Base-by-base conservation (phyloP, 2,113 vertebrate genomes). In the Gasterosteus nipponicus region DNA sequence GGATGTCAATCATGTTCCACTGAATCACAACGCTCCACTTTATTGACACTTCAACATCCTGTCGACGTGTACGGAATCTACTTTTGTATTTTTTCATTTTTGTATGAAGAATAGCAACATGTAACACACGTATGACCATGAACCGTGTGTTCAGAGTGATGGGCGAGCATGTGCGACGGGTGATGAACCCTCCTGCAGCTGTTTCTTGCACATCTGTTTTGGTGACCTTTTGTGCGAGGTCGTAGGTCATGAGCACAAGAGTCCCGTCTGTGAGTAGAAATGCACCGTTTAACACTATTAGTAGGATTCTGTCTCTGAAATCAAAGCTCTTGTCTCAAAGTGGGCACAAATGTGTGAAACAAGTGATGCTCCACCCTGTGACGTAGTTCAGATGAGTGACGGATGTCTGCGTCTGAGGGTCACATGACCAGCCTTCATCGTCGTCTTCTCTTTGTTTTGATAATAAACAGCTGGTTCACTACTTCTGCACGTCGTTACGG, bases 1-100 rank as follows among this genome's bases (percentile, higher is more conserved):
- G 73, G 60, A 64, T 90, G 89, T 92, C 88, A 74, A 90, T 90
- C 84, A 62, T 33, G 33, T 69, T 38, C 35, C 35, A 38, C 60
- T 15, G 18, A 63, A 60, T 54, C 59, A 49, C 51, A 26, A 26
- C 22, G 22, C 63, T 75, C 71, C 42, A 51, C 59, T 56, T 39
- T 18, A 67, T 19, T 57, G 16, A 46, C 29, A 31, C 29, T 38
- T 38, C 35, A 38, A 38, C 35, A 38, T 33, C 11, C 56, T 18
- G 3, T 38, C 35, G 35, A 6, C 35, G 35, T 38, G 35, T 7
- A 38, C 35, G 35, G 35, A 5, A 7, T 38, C 35, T 38, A 38
- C 35, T 38, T 38, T 38, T 38, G 35, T 38, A 38, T 38, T 38
- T 38, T 38, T 38, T 38, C 35, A 38, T 38, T 38, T 38, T 38